Percentiles rank a stretch among this genome's conserved stretches.
These are phyloP conservation scores for Campylomormyrus tamandua DNA, from an alignment of 2,113 vertebrate species.

Conservation along the genomic window DNA sequence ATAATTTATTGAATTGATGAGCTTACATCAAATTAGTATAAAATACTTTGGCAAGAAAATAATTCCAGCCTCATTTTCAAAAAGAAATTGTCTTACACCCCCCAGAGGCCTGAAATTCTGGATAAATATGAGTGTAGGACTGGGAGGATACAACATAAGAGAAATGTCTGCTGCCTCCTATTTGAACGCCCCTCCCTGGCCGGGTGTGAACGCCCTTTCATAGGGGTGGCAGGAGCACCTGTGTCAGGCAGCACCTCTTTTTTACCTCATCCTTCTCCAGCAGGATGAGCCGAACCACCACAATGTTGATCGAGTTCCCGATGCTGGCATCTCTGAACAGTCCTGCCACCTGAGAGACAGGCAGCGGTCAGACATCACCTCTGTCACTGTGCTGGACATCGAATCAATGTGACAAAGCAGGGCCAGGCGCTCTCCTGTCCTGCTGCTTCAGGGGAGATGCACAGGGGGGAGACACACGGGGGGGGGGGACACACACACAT, in stretches of 20 bases:
- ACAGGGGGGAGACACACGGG: accelerated
- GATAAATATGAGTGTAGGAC: background rate
- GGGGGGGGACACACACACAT: no score
- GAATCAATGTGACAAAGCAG: background rate
- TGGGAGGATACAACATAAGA: background rate
- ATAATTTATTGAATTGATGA: background rate
- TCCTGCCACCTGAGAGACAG: constrained; percentile 74
- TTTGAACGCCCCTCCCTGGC: background rate
- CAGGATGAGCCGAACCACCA: constrained; percentile 81
- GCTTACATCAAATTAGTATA: background rate
- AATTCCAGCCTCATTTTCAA: background rate
- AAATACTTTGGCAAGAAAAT: background rate
- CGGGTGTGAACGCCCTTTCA: background rate
- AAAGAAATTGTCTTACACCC: background rate
- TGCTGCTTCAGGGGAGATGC: background rate
- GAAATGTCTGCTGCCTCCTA: background rate
- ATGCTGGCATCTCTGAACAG: constrained; percentile 85
- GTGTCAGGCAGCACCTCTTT: background rate
- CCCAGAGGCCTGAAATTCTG: background rate
- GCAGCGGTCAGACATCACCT: background rate
- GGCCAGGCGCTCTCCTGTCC: background rate
- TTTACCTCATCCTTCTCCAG: constrained; percentile 86
- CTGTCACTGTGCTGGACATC: background rate
- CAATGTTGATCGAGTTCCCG: constrained; percentile 88
- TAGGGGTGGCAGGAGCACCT: background rate